Evolutionary conservation across 1,140 invertebrate species (phyloP).

Genomic region (Euura saliciscinereae): DNA sequence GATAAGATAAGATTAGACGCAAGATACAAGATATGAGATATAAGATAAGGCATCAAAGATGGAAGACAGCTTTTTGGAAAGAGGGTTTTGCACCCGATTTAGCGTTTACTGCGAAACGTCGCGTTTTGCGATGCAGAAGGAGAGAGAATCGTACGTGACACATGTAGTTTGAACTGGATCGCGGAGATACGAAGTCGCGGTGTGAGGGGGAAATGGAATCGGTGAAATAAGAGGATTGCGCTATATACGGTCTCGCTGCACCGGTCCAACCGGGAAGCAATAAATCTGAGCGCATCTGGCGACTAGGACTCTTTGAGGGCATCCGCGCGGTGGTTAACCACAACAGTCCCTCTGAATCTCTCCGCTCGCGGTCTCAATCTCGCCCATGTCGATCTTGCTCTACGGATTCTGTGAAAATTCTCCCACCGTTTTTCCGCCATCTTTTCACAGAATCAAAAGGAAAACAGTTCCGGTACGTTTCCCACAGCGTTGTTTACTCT

Average conservation of each 20-base stretch:
- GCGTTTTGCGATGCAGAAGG: neutral
- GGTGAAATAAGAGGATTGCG: constrained; percentile 3
- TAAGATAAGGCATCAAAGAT: neutral
- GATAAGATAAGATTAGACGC: too few relatives aligned
- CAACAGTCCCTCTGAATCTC: neutral
- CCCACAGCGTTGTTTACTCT: too few relatives aligned
- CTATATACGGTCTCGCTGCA: too few relatives aligned
- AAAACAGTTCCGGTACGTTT: too few relatives aligned
- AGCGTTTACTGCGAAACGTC: neutral
- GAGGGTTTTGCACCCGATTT: too few relatives aligned
- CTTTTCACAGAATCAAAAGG: too few relatives aligned
- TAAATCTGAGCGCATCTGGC: constrained; percentile 6
- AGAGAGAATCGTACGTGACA: neutral
- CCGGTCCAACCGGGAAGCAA: neutral
- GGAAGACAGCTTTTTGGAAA: neutral
- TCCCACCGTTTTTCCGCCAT: too few relatives aligned
- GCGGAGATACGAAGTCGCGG: neutral
- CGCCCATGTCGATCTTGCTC: too few relatives aligned
- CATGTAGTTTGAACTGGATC: neutral
- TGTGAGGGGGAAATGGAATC: neutral
- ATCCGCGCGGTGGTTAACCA: neutral
- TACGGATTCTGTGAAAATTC: too few relatives aligned
- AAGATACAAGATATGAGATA: too few relatives aligned
- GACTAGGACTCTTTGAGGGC: neutral
- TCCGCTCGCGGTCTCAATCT: neutral